These are phyloP conservation scores for Lagenorhynchus albirostris DNA, from an alignment of 2,113 vertebrate species.

Conservation along the genomic window DNA sequence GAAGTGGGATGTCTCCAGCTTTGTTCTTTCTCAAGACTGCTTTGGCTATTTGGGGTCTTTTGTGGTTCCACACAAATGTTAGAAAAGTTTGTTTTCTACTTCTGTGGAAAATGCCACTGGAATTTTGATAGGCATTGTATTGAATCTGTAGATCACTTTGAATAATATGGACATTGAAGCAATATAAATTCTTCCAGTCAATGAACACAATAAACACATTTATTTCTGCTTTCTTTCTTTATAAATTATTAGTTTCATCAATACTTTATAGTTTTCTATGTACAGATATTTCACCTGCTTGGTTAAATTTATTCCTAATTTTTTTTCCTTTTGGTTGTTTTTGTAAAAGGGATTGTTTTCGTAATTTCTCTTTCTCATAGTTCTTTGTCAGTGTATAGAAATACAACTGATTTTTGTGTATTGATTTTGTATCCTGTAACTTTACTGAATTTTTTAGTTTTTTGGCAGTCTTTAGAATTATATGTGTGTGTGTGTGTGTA, in stretches of 20 bases:
- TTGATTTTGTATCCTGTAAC: not conserved
- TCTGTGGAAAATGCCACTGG: too few species aligned
- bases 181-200: not conserved
- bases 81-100: too few species aligned
- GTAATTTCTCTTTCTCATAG: not conserved
- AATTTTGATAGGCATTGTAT: too few species aligned
- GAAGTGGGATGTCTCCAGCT: not conserved
- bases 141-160: too few species aligned
- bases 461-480: not conserved
- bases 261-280: not conserved
- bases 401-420: not conserved
- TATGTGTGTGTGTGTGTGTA: accelerated
- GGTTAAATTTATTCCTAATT: not conserved
- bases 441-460: not conserved
- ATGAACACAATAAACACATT: not conserved
- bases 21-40: too few species aligned
- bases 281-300: not conserved
- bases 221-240: not conserved
- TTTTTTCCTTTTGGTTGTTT: not conserved
- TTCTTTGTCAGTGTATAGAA: not conserved
- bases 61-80: too few species aligned
- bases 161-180: not conserved
- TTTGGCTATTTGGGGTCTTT: too few species aligned
- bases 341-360: not conserved
- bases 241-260: not conserved